Evolutionary conservation across 2,797 vertebrate species (phyloP).

Genomic region (Gambusia yucatana): DNA sequence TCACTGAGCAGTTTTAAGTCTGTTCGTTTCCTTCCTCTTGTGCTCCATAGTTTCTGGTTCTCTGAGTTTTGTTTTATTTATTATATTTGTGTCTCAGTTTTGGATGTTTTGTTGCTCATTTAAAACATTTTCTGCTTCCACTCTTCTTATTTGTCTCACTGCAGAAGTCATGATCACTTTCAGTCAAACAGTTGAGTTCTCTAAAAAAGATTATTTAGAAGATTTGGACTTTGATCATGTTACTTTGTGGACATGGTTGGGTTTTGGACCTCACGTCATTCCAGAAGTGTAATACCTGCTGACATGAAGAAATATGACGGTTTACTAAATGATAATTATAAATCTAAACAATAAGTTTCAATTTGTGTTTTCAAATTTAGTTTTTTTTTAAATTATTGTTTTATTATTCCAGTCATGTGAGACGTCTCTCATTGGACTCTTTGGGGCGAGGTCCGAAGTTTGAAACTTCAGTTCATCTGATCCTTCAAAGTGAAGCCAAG

Average conservation of each 20-base stretch:
- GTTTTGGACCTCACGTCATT: background rate
- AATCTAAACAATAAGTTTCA: background rate
- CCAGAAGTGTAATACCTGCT: background rate
- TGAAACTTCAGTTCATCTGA: constrained; percentile 34
- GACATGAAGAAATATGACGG: background rate
- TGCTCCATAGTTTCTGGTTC: background rate
- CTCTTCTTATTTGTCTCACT: background rate
- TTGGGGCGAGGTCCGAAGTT: background rate
- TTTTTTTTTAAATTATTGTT: background rate
- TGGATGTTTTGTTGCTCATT: background rate
- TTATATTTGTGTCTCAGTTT: background rate
- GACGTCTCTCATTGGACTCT: background rate
- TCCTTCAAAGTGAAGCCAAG: constrained; percentile 27
- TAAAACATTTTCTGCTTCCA: background rate
- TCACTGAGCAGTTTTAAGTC: background rate
- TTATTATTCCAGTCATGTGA: background rate
- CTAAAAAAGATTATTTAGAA: background rate
- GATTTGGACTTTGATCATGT: background rate
- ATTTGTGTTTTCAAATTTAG: background rate
- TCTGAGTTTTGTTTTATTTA: background rate
- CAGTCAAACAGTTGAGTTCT: background rate
- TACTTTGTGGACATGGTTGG: background rate
- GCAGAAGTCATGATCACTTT: background rate
- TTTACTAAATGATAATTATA: background rate
- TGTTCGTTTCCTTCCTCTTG: background rate